phyloP scores from a whole-genome alignment of 2,797 vertebrate species.

The Melanotaenia trifasciata region DNA sequence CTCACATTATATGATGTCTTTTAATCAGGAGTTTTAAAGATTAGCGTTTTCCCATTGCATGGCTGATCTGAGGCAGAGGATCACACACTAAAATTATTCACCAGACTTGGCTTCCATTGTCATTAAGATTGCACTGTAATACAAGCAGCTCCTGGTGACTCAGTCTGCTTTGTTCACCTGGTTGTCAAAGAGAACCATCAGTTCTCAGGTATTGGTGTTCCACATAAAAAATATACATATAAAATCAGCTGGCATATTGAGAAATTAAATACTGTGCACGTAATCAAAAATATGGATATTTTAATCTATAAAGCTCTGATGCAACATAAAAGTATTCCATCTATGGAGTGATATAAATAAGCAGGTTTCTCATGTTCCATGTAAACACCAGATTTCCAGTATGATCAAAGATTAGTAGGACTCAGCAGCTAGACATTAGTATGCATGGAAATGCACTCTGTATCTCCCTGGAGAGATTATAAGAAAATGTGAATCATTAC shows the following conservation, averaged over 20 bases:
- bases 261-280: not conserved
- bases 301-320: not conserved
- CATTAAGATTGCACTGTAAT: not conserved
- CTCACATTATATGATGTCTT: not conserved
- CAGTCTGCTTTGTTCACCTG: not conserved
- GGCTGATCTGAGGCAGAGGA: not conserved
- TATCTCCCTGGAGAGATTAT: not conserved
- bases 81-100: not conserved
- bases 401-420: not conserved
- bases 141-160: not conserved
- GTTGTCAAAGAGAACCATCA: not conserved
- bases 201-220: not conserved
- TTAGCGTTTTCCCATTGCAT: not conserved
- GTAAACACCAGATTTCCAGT: not conserved
- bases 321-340: not conserved
- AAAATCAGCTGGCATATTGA: not conserved
- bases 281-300: not conserved
- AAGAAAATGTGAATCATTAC: not conserved
- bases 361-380: not conserved
- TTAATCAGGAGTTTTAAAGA: not conserved
- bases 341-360: not conserved
- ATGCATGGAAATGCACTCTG: not conserved
- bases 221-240: not conserved
- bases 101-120: not conserved
- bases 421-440: rapidly evolving